A percentile compares a stretch with the other conserved stretches of the same genome.
Conservation (phyloP, 2,113 vertebrate species). For the Cyanistes caeruleus region DNA sequence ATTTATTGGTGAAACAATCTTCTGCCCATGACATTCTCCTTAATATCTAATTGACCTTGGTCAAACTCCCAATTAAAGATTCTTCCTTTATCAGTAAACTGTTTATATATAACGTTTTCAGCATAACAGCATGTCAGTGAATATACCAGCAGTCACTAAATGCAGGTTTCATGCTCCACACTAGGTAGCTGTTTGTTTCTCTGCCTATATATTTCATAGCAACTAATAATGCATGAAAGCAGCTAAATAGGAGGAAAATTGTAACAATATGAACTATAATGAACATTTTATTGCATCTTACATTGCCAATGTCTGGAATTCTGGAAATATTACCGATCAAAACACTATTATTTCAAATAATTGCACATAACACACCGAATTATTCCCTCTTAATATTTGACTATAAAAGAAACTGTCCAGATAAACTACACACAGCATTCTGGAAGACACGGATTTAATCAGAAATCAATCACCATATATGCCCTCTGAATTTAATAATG, state of each 20-base stretch:
- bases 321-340: not conserved
- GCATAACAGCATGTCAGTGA: not conserved
- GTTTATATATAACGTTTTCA: not conserved
- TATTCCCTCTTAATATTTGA: not conserved
- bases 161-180: not conserved
- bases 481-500: constrained; percentile 35
- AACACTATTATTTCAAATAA: constrained; percentile 17
- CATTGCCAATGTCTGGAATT: not conserved
- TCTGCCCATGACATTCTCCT: not conserved
- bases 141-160: not conserved
- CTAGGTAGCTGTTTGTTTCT: not conserved
- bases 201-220: not conserved
- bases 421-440: constrained; percentile 2
- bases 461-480: constrained; percentile 17
- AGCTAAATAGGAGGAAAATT: not conserved
- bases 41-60: not conserved
- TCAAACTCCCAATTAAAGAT: not conserved
- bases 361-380: not conserved
- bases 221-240: not conserved
- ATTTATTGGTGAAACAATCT: not conserved
- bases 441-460: constrained; percentile 12
- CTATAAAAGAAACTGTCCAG: constrained; percentile 8
- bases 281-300: not conserved
- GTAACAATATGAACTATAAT: not conserved
- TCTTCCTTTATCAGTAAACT: not conserved